Base-by-base conservation (phyloP, 2,113 vertebrate genomes). In the Nesospiza acunhae region DNA sequence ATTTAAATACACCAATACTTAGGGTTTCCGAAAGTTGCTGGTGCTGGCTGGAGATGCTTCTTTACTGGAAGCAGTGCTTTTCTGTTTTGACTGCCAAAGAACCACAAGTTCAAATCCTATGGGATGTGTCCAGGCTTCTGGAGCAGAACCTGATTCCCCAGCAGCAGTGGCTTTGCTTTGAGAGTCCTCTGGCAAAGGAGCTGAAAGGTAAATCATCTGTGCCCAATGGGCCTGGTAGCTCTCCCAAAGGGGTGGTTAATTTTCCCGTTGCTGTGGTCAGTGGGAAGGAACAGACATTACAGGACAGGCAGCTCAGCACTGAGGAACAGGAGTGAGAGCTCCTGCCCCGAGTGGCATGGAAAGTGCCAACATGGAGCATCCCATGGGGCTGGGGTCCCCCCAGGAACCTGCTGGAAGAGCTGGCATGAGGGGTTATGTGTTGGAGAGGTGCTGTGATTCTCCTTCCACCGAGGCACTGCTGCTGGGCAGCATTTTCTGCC, bases 391-490 rank as follows among this genome's bases (percentile, higher is more conserved):
- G 6, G 13, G 64, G 12, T 77, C 24, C 68, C 46, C 56, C 8
- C 0, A 10, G 66, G 81, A 27, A 7, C 8, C 2, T 13, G 15
- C 11, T 15, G 11, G 41, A 60, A 74, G n/a, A 47, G 46, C 50
- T 4, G 26, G 58, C 7, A 4, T 0, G 2, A 35, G 58, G 44
- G 13, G 9, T 11, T 0, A 3, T 2, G 16, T 16, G n/a, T 10
- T 3, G 5, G 30, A 49, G 28, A 5, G 44, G 8, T 22, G 59
- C 60, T 33, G 55, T 3, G 50, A 27, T 27, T 52, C 53, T 37
- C 27, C 23, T 47, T 30, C 4, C 30, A 72, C n/a, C 0, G 0
- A 55, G 53, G 49, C 2, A 28, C 35, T 1, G 0, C 56, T 22
- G 55, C 50, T 31, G 76, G 27, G 22, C 47, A 58, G 35, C 10